Evolutionary conservation across 2,888 invertebrate species (phyloP).

Genomic region (Lathronympha strigana): DNA sequence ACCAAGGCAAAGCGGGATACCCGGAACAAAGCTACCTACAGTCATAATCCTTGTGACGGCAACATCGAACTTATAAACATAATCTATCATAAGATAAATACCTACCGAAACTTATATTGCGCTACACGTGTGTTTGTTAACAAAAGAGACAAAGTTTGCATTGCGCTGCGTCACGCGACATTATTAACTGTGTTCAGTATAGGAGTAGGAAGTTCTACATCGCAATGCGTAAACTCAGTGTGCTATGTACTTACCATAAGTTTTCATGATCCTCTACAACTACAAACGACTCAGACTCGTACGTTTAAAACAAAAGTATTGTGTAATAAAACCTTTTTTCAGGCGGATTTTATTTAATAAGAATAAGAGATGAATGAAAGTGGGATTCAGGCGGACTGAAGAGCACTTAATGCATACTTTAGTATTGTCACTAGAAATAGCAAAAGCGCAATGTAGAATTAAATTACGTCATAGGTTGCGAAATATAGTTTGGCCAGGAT

Average conservation of each 20-base stretch:
- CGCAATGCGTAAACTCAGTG: constrained; percentile 4
- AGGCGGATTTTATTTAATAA: neutral
- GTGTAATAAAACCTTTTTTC: neutral
- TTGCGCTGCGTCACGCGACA: neutral
- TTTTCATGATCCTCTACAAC: neutral
- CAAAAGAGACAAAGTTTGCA: neutral
- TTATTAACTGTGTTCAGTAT: neutral
- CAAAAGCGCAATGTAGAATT: no score
- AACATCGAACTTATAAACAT: neutral
- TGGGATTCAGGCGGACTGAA: no score
- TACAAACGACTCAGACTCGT: neutral
- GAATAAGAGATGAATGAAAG: neutral
- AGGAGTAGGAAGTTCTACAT: neutral
- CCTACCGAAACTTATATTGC: neutral
- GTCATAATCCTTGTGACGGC: no score
- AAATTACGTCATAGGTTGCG: no score
- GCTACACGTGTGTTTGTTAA: neutral
- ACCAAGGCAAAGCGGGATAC: neutral
- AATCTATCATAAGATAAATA: neutral
- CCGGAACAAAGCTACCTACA: no score
- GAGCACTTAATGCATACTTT: no score
- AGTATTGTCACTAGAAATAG: constrained; percentile 1
- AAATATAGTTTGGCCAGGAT: no score
- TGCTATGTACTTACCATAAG: neutral
- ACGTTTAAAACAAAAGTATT: neutral